phyloP scores from a whole-genome alignment of 2,797 vertebrate species.

The Todus mexicanus region DNA sequence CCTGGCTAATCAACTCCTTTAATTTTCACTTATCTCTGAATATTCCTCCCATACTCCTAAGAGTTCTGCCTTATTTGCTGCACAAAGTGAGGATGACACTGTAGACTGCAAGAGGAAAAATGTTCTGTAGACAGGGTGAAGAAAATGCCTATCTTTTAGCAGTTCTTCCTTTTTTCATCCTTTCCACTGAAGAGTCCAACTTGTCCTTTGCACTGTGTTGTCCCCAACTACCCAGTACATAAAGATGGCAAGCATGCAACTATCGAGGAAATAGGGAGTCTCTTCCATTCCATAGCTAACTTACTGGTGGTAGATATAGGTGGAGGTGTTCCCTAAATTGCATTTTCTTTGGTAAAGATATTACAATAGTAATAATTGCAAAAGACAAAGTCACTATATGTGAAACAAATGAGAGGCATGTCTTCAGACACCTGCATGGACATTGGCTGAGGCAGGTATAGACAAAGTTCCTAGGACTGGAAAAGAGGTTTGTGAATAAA shows the following conservation, averaged over 20 bases:
- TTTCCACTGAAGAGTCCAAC: neutral
- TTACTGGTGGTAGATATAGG: neutral
- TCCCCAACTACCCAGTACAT: neutral
- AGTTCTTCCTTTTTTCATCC: neutral
- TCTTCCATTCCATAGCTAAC: neutral
- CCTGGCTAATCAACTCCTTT: neutral
- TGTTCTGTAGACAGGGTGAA: neutral
- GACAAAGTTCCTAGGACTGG: neutral
- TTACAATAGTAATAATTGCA: neutral
- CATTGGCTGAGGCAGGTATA: accelerated
- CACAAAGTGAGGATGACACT: neutral
- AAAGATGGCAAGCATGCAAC: neutral
- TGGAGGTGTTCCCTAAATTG: neutral
- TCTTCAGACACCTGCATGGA: neutral
- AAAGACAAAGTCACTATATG: neutral
- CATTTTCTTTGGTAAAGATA: neutral
- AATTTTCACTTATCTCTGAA: neutral
- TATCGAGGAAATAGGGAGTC: accelerated
- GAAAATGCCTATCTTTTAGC: neutral
- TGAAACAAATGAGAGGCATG: neutral
- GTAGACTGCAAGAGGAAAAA: too few species aligned
- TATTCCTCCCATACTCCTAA: neutral
- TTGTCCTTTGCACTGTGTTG: neutral
- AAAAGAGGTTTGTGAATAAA: neutral
- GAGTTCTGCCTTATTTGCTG: neutral